Evolutionary conservation across 2,888 invertebrate species (phyloP).

Genomic region (Hymenopus coronatus): DNA sequence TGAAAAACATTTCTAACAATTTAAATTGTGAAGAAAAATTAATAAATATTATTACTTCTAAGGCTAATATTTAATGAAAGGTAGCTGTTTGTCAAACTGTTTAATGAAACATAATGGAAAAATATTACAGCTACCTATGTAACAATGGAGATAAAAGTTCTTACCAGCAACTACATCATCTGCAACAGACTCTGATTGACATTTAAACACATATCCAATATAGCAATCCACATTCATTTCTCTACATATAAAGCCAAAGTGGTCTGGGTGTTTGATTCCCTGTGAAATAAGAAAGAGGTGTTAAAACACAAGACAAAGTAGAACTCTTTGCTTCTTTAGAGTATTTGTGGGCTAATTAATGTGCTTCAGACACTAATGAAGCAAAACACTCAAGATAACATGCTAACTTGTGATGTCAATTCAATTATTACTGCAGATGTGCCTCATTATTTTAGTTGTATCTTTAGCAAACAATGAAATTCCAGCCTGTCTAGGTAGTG

Average conservation of each 20-base stretch:
- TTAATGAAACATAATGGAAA: too few species aligned
- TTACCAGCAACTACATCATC: constrained; percentile 73
- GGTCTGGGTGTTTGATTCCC: constrained; percentile 77
- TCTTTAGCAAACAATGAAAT: too few species aligned
- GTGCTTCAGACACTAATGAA: background rate
- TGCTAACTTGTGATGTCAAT: too few species aligned
- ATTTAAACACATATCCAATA: constrained; percentile 86
- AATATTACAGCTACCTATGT: too few species aligned
- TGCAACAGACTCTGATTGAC: constrained; percentile 80
- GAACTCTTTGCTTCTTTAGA: background rate
- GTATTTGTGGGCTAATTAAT: background rate
- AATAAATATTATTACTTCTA: too few species aligned
- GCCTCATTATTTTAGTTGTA: too few species aligned
- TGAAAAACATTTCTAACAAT: too few species aligned
- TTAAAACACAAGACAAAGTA: background rate
- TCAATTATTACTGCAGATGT: too few species aligned
- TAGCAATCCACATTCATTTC: constrained; percentile 65
- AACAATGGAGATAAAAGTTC: constrained; percentile 25
- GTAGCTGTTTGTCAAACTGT: too few species aligned
- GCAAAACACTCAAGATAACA: background rate
- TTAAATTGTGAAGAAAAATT: too few species aligned
- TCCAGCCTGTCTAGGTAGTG: too few species aligned
- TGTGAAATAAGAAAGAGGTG: constrained; percentile 42
- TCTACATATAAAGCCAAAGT: constrained; percentile 92
- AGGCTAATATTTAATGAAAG: too few species aligned